Evolutionary conservation across 1,140 invertebrate species (phyloP), one percentile per base, ranked within the genome.

Genomic region (Teleogryllus occipitalis): DNA sequence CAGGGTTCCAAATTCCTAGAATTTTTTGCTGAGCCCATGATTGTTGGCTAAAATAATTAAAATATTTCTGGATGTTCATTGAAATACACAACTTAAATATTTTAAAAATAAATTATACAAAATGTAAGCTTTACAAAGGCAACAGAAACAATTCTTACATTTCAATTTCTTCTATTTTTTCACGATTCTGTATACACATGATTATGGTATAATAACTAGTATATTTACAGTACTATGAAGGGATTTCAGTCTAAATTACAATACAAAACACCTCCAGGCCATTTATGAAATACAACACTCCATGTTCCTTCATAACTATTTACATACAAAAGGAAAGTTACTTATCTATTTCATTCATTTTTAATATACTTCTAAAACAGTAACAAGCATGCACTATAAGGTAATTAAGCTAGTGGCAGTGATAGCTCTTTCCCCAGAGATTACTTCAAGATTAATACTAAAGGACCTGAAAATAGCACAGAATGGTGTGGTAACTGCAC

Each of bases 361-460:
- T 22, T 10, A 22, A 15, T 39, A n/a, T 22, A 39, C 12, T 22
- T n/a, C n/a, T n/a, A n/a, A 22, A 75, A 75, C 74, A 75, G 74
- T 39, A 22, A 75, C 74, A 75, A 22, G 74, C 54, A n/a, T 22
- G 74, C 74, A 48, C 76, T 48, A 47, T 47, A 7, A 21, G n/a
- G 48, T 27, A 18, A 22, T 54, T 14, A 54, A 49, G 21, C 15
- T 48, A 77, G 7, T 54, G 8, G n/a, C 76, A 21, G 47, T 54
- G 46, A 54, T 75, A 39, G 74, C n/a, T 39, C 14, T 15, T 72
- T 22, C 21, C n/a, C 48, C 21, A 21, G 47, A 14, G 48, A 22
- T 12, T 21, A 77, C 46, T 48, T 48, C 48, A 48, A 77, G 21
- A 46, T 77, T 21, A 77, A 77, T 77, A 77, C 46, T 48, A n/a